A percentile compares a stretch with the other conserved stretches of the same genome.
Conservation (phyloP, 2,888 invertebrate species). For the Coremacera marginata region DNA sequence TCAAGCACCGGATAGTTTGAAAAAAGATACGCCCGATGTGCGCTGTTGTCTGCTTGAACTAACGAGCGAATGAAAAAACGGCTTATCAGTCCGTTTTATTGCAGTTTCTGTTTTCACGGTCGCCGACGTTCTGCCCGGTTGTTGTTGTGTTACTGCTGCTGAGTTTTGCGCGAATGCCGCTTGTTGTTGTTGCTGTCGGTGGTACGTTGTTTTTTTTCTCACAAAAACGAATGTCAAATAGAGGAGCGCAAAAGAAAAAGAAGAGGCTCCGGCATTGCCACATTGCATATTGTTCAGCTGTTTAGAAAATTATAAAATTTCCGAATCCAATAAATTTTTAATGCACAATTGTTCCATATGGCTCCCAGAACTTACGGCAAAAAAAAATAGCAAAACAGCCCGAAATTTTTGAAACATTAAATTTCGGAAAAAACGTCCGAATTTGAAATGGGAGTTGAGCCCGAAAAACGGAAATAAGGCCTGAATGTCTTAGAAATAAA, state of each 20-base stretch:
- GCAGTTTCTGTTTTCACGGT: slow-evolving; percentile 5
- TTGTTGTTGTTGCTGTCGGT: slow-evolving; percentile 17
- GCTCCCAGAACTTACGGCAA: too few species aligned
- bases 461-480: too few species aligned
- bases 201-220: neutral
- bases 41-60: neutral
- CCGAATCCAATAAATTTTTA: too few species aligned
- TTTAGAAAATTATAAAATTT: too few species aligned
- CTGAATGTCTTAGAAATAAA: too few species aligned
- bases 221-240: slow-evolving; percentile 14
- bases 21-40: neutral
- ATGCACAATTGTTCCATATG: too few species aligned
- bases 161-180: neutral
- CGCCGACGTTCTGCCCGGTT: neutral
- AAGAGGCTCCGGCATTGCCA: neutral
- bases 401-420: too few species aligned
- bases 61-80: too few species aligned
- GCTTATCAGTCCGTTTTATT: too few species aligned
- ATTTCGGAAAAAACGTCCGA: too few species aligned
- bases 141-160: neutral
- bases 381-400: too few species aligned
- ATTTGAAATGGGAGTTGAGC: too few species aligned
- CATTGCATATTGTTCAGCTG: neutral
- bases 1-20: neutral
- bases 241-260: neutral